Percentiles rank a stretch among this genome's conserved stretches.
Evolutionary conservation across 30 jellyfish, hydroid and myxozoan genomes (phyloP).

Genomic region (Sanderia malayensis): DNA sequence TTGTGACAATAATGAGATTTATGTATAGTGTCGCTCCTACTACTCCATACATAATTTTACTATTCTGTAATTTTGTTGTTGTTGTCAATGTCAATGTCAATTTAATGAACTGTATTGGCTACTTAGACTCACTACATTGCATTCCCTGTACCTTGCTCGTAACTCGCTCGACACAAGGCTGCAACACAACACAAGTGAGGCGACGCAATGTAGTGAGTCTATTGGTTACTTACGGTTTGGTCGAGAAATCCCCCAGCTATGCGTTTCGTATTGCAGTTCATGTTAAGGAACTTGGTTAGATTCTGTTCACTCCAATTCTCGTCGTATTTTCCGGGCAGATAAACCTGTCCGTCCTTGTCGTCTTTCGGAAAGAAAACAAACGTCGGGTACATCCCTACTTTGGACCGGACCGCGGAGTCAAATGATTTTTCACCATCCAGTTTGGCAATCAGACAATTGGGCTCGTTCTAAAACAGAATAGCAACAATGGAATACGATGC

Average conservation of each 20-base stretch:
- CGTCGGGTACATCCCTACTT: slow-evolving; percentile 90
- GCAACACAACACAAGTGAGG: too few species aligned
- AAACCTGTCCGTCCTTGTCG: slow-evolving; percentile 81
- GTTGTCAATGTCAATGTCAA: too few species aligned
- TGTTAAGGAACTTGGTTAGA: slow-evolving; percentile 74
- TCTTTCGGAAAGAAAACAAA: slow-evolving; percentile 70
- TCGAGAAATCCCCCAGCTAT: slow-evolving; percentile 69
- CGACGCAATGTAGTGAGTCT: too few species aligned
- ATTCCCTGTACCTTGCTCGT: too few species aligned
- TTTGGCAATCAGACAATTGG: slow-evolving; percentile 70
- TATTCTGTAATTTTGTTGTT: too few species aligned
- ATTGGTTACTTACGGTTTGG: slow-evolving; percentile 84
- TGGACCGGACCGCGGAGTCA: slow-evolving; percentile 60
- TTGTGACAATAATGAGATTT: too few species aligned
- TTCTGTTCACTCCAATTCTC: slow-evolving; percentile 95
- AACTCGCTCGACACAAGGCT: too few species aligned
- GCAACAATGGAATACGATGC: too few species aligned
- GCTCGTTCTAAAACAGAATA: slow-evolving; percentile 69
- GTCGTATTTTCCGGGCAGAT: slow-evolving; percentile 93
- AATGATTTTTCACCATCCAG: slow-evolving; percentile 77
- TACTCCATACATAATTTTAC: too few species aligned
- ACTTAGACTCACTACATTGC: too few species aligned
- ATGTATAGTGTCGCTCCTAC: too few species aligned
- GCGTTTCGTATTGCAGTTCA: slow-evolving; percentile 67
- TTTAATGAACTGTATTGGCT: too few species aligned